phyloP scores from a whole-genome alignment of 2,888 invertebrate genomes.

The Synergus itoensis region DNA sequence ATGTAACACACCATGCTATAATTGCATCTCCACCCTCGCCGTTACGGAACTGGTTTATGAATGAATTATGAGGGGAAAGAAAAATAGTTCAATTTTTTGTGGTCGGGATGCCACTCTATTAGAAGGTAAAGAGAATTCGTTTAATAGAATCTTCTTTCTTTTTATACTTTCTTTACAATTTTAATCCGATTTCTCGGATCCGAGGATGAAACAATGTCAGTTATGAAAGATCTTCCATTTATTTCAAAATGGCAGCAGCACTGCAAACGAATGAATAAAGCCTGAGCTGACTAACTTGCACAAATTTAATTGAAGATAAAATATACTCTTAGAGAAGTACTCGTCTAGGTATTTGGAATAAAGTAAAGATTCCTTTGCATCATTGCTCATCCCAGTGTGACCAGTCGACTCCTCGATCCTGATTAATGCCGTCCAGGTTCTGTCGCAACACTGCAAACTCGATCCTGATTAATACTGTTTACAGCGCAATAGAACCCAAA shows the following conservation, averaged over 20 bases:
- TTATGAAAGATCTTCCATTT: too few relatives aligned
- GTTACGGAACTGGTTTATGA: slow-evolving; percentile 14
- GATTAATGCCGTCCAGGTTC: slow-evolving; percentile 41
- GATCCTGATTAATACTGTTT: slow-evolving; percentile 45
- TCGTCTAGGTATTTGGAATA: slow-evolving; percentile 8
- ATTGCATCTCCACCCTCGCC: slow-evolving; percentile 15
- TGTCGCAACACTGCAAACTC: slow-evolving; percentile 42
- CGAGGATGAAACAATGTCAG: too few relatives aligned
- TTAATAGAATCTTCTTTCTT: not conserved
- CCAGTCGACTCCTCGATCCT: slow-evolving; percentile 12
- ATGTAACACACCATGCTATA: slow-evolving; percentile 23
- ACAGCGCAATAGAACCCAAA: slow-evolving; percentile 14
- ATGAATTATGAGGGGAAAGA: not conserved
- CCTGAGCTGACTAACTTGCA: not conserved
- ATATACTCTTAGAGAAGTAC: slow-evolving; percentile 7
- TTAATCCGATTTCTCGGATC: too few relatives aligned
- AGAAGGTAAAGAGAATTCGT: not conserved
- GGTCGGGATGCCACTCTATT: not conserved
- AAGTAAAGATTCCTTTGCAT: slow-evolving; percentile 10
- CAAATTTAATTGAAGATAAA: not conserved
- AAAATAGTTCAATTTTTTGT: not conserved
- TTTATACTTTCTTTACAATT: not conserved
- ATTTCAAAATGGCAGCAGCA: not conserved
- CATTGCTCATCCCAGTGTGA: slow-evolving; percentile 22
- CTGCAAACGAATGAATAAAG: not conserved